Evolutionary conservation across 1,140 invertebrate species (phyloP), one percentile per base, ranked within the genome.

Genomic region (Drosophila ogumai): DNA sequence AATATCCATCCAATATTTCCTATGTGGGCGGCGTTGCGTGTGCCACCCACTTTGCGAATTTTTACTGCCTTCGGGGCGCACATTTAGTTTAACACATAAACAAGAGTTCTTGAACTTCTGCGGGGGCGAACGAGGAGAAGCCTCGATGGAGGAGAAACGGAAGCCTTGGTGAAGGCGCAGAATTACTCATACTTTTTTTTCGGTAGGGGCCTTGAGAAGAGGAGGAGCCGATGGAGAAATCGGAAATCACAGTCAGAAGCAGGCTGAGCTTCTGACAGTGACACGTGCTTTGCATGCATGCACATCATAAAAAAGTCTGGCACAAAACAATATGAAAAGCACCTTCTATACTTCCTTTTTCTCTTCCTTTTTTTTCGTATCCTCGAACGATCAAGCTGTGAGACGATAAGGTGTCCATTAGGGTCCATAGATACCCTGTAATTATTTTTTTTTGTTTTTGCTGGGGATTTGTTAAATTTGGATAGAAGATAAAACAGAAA

Each of bases 231-330:
- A 49, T 41, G 44, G 34, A 77, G 50, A 47, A 34, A 59, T 46
- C 49, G 65, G 73, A 77, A 66, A 59, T 60, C 69, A 50, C 68
- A 75, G 78, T 60, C 40, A 57, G 46, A 67, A 71, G 49, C 17
- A 68, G 78, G 49, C 58, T 65, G 46, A 79, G 58, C 65, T 79
- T 61, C 76, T 87, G 85, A 88, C 85, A 88, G 86, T 85, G 85
- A 90, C 85, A 90, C 75, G 78, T 85, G 78, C 85, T 87, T 91
- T 86, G 90, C 90, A 91, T 91, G 90, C 90, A 91, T 86, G 67
- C 90, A 91, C 79, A 91, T 91, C 88, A 91, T 91, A 85, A 91
- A 91, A 38, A 86, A 81, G 56, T 67, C 78, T 19, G 75, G 55
- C 59, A 79, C 56, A 68, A 79, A 77, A 61, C 68, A 75, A 88